phyloP scores from a whole-genome alignment of 2,113 vertebrate species.

The Clarias gariepinus region DNA sequence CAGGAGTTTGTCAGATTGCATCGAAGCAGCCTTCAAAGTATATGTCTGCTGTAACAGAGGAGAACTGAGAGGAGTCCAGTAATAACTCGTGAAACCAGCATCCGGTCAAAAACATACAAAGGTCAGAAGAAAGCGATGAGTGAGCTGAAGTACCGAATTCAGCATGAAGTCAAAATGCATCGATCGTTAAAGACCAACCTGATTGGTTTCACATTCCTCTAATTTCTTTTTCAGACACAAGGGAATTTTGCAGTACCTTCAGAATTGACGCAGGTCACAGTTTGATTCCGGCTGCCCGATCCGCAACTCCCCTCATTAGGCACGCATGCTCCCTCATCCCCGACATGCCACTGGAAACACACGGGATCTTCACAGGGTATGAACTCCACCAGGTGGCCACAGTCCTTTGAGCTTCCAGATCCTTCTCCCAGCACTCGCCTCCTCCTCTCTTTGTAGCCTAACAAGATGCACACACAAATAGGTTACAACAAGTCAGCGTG shows the following conservation, averaged over 20 bases:
- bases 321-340: conserved; percentile 73
- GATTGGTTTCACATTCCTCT: not conserved
- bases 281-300: conserved; percentile 73
- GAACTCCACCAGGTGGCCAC: conserved; percentile 85
- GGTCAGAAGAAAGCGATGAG: not conserved
- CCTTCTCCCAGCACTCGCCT: conserved; percentile 78
- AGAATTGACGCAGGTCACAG: conserved; percentile 74
- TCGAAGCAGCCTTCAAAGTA: not conserved
- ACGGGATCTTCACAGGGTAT: conserved; percentile 85
- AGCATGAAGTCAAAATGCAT: not conserved
- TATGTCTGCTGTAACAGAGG: not conserved
- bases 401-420: conserved; percentile 61
- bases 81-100: not conserved
- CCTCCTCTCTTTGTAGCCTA: conserved; percentile 85
- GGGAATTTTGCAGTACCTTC: conserved; percentile 71
- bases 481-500: not conserved
- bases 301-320: conserved; percentile 79
- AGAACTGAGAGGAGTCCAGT: not conserved
- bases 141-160: not conserved
- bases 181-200: not conserved
- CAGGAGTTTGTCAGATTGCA: conserved; percentile 11
- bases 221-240: not conserved
- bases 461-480: conserved; percentile 20
- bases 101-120: not conserved
- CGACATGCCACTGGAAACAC: conserved; percentile 81